Base-by-base conservation (phyloP, 2,113 vertebrate species). In the Acrocephalus kingi region DNA sequence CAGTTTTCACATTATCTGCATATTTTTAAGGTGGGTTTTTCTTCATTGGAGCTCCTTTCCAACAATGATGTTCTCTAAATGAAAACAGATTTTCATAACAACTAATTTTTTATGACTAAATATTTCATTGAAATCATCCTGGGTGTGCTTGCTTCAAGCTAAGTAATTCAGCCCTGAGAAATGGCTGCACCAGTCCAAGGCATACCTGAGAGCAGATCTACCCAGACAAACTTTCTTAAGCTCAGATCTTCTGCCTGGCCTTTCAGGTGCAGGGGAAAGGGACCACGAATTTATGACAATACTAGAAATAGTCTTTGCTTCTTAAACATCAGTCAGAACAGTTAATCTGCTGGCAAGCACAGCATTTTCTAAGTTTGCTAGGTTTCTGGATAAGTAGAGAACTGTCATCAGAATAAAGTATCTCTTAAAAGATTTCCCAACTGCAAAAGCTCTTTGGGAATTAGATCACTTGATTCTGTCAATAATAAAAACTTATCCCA, bases 331-430 rank as follows among this genome's bases (percentile, higher is more conserved):
- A 77, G 22, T 28, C 30, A 84, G 10, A 33, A 10, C 17, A 45
- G 22, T 19, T 62, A 84, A 58, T 43, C 21, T 13, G 11, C 3
- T 13, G 55, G 10, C 23, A 72, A 75, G 11, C 1, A 85, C 35
- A 85, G 12, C 5, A 33, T 76, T 87, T 35, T 56, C 35, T 79
- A 79, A 63, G 88, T 46, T 83, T 80, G 4, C 7, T 81, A 2
- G 0, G 1, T 84, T 80, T 83, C 49, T 68, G 28, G 5, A 8
- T 9, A 27, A 0, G 0, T 2, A 6, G 15, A 69, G 3, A 73
- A 18, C 22, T 58, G 13, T 22, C 46, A 54, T 49, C 19, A 66
- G 24, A 83, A 51, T 22, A 56, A n/a, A 27, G 5, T 30, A 31
- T 24, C 25, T 48, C 41, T 64, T 21, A 68, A 61, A 31, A 69